These are phyloP conservation scores for Hirtodrosophila histrioides DNA, from an alignment of 2,888 invertebrate genomes.

Conservation along the genomic window DNA sequence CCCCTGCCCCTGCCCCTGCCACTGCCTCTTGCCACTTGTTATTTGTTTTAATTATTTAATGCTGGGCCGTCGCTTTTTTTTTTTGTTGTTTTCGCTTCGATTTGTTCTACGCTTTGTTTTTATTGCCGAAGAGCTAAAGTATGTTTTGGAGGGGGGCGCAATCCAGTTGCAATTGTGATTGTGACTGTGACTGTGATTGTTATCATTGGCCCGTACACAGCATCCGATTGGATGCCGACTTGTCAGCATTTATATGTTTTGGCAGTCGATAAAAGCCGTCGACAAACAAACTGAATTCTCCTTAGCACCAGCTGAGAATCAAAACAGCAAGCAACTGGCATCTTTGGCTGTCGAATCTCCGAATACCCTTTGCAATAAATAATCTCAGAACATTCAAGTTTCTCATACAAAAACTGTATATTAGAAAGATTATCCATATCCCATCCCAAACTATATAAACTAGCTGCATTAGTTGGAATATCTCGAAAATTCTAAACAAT, in stretches of 20 bases:
- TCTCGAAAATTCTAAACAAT: too few species aligned
- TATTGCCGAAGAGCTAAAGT: slow-evolving; percentile 20
- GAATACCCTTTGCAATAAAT: too few species aligned
- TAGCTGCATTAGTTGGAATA: too few species aligned
- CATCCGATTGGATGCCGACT: slow-evolving; percentile 11
- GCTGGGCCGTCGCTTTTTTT: slow-evolving; percentile 29
- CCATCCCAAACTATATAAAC: too few species aligned
- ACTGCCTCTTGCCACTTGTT: slow-evolving; percentile 17
- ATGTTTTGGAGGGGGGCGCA: too few species aligned
- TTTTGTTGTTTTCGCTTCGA: slow-evolving; percentile 24
- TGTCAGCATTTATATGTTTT: slow-evolving; percentile 20
- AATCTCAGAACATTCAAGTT: too few species aligned
- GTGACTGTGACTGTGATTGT: too few species aligned
- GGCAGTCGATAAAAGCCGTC: background rate
- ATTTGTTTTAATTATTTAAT: slow-evolving; percentile 56
- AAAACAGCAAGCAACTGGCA: too few species aligned
- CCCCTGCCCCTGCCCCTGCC: background rate
- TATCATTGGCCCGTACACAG: background rate
- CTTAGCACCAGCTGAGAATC: background rate
- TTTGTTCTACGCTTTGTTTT: slow-evolving; percentile 26
- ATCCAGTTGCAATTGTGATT: too few species aligned
- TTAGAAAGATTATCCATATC: too few species aligned
- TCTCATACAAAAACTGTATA: too few species aligned
- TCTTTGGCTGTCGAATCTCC: too few species aligned
- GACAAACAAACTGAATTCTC: slow-evolving; percentile 9